Evolutionary conservation across 2,888 invertebrate genomes (phyloP), one percentile per base, ranked within the genome.

Genomic region (Abrostola triplasia): DNA sequence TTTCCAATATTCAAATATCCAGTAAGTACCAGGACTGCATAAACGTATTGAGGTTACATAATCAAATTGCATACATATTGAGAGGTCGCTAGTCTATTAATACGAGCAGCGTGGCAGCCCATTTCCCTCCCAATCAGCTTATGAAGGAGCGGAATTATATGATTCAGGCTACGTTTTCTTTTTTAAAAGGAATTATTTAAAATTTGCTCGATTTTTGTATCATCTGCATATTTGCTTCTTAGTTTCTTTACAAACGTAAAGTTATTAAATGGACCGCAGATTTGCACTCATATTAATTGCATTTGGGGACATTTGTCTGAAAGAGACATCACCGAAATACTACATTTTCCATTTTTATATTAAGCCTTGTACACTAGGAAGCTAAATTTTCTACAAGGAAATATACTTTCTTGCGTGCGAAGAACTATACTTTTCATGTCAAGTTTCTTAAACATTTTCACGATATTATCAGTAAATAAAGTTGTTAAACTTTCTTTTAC

Each of bases 91-190:
- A 48, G 38, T 57, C 54, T 58, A 62, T 68, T 60, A 58, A 67
- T 59, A 52, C 51, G 42, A 60, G 55, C 62, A 47, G 41, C 76
- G 49, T 54, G 60, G 59, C 66, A 69, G 56, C 56, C 59, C 64
- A 76, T 79, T 76, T 79, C 80, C 73, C 60, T 52, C 62, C 50
- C 76, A 76, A 76, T 76, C 76, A 76, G 60, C 73, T 76, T 79
- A 69, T 62, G 69, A 64, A 64, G 69, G 69, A 79, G 66, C 66
- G 58, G 69, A 72, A 67, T 73, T 64, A 76, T 58, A 57, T 62
- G 57, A 68, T 73, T 59, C 52, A 64, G 61, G 60, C 65, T 57
- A 50, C 42, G n/a, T 10, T 48, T 62, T 58, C 56, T 57, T 41
- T 64, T 64, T 44, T 24, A 5, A 47, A 9, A 24, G 24, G 44